Percentiles rank a stretch among this genome's conserved stretches.
Evolutionary conservation across 2,113 vertebrate species (phyloP).

Genomic region (Syngnathoides biaculeatus): DNA sequence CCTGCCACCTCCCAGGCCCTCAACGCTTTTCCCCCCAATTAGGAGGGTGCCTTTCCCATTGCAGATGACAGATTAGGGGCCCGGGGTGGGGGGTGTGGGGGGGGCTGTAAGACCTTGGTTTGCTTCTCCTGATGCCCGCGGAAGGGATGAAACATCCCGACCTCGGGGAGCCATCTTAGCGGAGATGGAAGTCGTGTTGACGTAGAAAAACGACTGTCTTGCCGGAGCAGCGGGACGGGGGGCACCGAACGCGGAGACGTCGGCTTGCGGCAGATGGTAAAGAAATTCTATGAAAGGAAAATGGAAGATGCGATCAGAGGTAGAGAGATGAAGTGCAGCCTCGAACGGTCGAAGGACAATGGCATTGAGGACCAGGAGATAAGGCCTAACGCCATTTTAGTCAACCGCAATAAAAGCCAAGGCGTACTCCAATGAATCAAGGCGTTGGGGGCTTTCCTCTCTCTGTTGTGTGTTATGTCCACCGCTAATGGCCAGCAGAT

Average conservation of each 20-base stretch:
- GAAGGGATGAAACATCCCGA: slow-evolving; percentile 47
- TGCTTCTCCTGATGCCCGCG: slow-evolving; percentile 42
- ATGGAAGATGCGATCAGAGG: slow-evolving; percentile 1
- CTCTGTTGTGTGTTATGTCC: slow-evolving; percentile 70
- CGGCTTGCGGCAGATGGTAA: slow-evolving; percentile 22
- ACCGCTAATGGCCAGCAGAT: slow-evolving; percentile 76
- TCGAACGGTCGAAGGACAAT: slow-evolving; percentile 19
- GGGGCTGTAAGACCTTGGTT: slow-evolving; percentile 60
- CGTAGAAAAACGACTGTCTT: slow-evolving; percentile 51
- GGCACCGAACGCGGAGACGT: background rate
- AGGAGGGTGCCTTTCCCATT: slow-evolving; percentile 61
- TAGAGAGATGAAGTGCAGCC: slow-evolving; percentile 10
- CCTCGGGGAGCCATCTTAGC: slow-evolving; percentile 34
- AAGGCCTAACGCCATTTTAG: slow-evolving; percentile 40
- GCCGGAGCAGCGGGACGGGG: slow-evolving; percentile 11
- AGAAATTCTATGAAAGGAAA: slow-evolving; percentile 9
- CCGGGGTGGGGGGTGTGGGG: no score
- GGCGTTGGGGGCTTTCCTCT: slow-evolving; percentile 70
- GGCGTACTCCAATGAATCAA: slow-evolving; percentile 70
- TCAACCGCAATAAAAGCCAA: slow-evolving; percentile 64
- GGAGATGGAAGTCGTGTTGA: slow-evolving; percentile 42
- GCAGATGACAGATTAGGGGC: slow-evolving; percentile 72
- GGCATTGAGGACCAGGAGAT: slow-evolving; percentile 26
- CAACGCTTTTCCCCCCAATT: slow-evolving; percentile 54
- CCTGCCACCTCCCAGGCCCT: slow-evolving; percentile 45